Percentiles rank a stretch among this genome's conserved stretches.
Conservation (phyloP, 2,888 invertebrate genomes). For the Rhagonycha lutea region DNA sequence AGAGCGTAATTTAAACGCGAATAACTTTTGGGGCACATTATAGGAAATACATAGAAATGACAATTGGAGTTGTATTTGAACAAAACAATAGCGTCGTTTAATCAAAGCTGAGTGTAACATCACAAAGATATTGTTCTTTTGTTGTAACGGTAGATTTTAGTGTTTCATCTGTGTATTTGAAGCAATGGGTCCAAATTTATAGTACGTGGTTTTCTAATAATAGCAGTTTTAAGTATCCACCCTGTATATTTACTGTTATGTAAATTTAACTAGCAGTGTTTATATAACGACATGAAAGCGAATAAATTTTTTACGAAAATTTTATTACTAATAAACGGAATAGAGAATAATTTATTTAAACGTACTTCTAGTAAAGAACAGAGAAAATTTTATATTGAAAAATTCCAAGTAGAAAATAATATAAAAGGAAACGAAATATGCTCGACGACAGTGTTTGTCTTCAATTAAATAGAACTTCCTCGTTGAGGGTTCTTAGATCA, state of each 20-base stretch:
- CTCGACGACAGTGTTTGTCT: conserved; percentile 7
- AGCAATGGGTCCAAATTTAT: too few species aligned
- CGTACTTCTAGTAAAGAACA: not conserved
- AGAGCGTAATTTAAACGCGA: not conserved
- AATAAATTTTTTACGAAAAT: not conserved
- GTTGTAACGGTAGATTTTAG: not conserved
- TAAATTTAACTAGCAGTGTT: not conserved
- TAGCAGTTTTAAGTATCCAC: not conserved
- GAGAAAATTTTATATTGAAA: not conserved
- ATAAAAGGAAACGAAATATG: conserved; percentile 1
- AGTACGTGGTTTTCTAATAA: too few species aligned
- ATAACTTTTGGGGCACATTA: not conserved
- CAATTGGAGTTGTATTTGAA: not conserved
- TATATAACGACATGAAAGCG: not conserved
- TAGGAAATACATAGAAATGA: not conserved
- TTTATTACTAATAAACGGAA: not conserved
- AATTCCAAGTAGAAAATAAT: not conserved
- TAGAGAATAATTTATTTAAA: not conserved
- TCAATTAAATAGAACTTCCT: conserved; percentile 12
- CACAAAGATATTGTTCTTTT: not conserved
- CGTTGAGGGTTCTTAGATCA: conserved; percentile 6
- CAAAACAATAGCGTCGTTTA: not conserved
- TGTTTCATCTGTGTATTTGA: too few species aligned
- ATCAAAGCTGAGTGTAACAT: not conserved
- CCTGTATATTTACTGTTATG: not conserved